A percentile compares a stretch with the other conserved stretches of the same genome.
phyloP scores from a whole-genome alignment of 2,113 vertebrate species.

The Chunga burmeisteri region DNA sequence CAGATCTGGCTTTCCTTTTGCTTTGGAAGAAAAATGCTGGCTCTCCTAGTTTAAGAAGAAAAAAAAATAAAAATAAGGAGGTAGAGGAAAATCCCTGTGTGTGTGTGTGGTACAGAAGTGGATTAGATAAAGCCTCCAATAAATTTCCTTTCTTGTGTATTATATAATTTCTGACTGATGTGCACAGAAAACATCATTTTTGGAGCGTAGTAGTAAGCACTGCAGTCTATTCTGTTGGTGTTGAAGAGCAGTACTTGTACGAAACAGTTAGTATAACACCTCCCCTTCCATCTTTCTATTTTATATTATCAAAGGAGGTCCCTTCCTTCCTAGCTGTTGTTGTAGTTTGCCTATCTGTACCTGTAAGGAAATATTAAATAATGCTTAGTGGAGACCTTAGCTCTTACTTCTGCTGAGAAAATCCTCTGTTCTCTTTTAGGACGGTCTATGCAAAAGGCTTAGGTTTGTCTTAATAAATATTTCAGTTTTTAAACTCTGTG shows the following conservation, averaged over 20 bases:
- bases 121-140: constrained; percentile 54
- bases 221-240: neutral
- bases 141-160: neutral
- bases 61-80: neutral
- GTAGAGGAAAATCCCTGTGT: neutral
- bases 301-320: neutral
- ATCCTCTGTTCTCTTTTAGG: neutral
- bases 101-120: neutral
- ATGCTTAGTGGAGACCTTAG: neutral
- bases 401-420: neutral
- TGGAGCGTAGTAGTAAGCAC: neutral
- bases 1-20: constrained; percentile 20
- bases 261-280: accelerated
- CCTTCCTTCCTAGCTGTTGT: neutral
- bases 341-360: neutral
- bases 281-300: neutral
- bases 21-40: constrained; percentile 21
- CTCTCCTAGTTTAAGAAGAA: neutral
- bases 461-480: neutral
- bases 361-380: neutral
- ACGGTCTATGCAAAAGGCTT: neutral
- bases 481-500: neutral
- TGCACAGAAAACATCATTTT: neutral
- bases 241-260: neutral
- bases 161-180: neutral